Evolutionary conservation across 2,888 invertebrate genomes (phyloP), one percentile per base, ranked within the genome.

Genomic region (Meteorus colon): DNA sequence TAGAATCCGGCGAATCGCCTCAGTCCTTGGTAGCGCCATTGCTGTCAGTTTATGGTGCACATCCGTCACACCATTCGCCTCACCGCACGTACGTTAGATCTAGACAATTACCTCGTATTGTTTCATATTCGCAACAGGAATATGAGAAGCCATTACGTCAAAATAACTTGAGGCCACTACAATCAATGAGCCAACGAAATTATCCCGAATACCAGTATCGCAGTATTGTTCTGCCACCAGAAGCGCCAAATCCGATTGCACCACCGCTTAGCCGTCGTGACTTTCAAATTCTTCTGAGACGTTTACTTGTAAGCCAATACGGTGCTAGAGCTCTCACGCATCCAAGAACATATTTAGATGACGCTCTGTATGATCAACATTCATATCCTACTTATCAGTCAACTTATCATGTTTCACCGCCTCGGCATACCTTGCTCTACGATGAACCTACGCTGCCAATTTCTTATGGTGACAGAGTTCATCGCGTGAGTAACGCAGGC

Each of bases 211-310:
- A 89, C 78, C 83, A 83, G 2, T 87, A 88, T 73, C 80, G 87
- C 65, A 73, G 77, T 5, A 77, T 88, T 3, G 83, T 87, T 16
- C 66, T 89, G n/a, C 91, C 92, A 51, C 88, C 89, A 1, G 91
- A 92, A 74, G 91, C 91, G 5, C 88, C 88, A 2, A 92, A 92
- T 76, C 91, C 92, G 2, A 94, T 94, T 63, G 91, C 93, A 67
- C 92, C 94, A 12, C 95, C 95, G 8, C 92, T 95, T 2, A 94
- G 94, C 84, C 93, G 94, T 1, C 91, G 92, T 83, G 95, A 95
- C 85, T 92, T 95, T 77, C 94, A 94, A 84, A 91, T 93, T 67
- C 88, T 95, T 59, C 89, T 95, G 6, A 93, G 94, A 79, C 92
- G 93, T 85, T 89, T 95, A 74, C 91, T 95, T 51, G 86, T 92